These are phyloP conservation scores for Polylopha cassiicola DNA, from an alignment of 2,888 invertebrate species.

Conservation along the genomic window DNA sequence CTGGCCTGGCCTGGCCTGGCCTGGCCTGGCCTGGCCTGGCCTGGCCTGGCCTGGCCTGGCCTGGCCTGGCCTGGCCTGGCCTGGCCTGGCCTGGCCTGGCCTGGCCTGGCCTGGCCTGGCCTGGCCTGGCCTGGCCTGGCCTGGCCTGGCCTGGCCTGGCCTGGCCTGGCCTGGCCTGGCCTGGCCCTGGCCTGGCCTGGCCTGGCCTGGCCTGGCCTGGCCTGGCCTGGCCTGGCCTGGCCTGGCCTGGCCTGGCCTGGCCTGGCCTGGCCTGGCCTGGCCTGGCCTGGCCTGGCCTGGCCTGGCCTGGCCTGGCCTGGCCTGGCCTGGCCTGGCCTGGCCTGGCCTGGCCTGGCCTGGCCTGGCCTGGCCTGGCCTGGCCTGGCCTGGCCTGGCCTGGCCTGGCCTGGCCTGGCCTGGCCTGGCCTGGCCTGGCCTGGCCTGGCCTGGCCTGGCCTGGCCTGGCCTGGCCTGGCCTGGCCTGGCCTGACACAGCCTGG, in stretches of 20 bases:
- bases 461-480: no score
- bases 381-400: conserved; percentile 7
- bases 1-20: conserved; percentile 12
- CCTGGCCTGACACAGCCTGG: no score
- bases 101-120: conserved; percentile 16
- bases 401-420: no score
- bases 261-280: conserved; percentile 25
- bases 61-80: conserved; percentile 16
- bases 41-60: conserved; percentile 16
- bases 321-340: conserved; percentile 21
- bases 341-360: conserved; percentile 21
- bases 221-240: conserved; percentile 26
- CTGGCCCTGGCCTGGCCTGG: conserved; percentile 23
- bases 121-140: conserved; percentile 15
- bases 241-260: conserved; percentile 25
- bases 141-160: conserved; percentile 16
- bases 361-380: conserved; percentile 7
- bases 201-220: conserved; percentile 24
- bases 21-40: conserved; percentile 14
- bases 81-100: conserved; percentile 9
- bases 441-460: no score
- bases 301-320: conserved; percentile 23
- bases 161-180: conserved; percentile 24
- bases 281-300: conserved; percentile 24
- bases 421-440: no score